A percentile compares a stretch with the other conserved stretches of the same genome.
phyloP scores from a whole-genome alignment of 2,888 invertebrate species.

The Antitype chi region DNA sequence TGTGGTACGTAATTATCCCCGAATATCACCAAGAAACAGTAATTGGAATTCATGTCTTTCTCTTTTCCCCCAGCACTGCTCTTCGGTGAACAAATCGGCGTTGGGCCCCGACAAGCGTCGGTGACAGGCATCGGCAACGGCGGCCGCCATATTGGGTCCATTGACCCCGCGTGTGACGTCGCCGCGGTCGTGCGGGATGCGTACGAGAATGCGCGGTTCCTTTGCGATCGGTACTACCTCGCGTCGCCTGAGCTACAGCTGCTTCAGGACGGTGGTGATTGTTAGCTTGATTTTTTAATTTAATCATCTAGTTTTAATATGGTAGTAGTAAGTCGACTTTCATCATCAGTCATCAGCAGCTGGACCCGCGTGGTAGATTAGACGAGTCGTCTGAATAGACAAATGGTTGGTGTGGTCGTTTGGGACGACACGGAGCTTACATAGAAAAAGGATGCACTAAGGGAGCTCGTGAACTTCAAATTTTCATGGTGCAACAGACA shows the following conservation, averaged over 20 bases:
- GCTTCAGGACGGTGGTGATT: conserved; percentile 93
- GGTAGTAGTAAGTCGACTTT: too few species aligned
- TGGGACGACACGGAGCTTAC: too few species aligned
- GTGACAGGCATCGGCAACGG: conserved; percentile 88
- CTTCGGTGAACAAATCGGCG: conserved; percentile 92
- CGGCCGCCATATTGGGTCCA: conserved; percentile 97
- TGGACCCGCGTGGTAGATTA: too few species aligned
- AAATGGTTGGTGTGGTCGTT: too few species aligned
- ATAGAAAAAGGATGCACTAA: too few species aligned
- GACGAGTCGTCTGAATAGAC: too few species aligned
- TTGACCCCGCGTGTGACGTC: conserved; percentile 98
- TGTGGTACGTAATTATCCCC: too few species aligned
- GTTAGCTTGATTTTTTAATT: not conserved
- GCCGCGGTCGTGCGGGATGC: conserved; percentile 97
- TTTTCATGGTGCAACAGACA: too few species aligned
- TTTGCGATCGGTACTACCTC: conserved; percentile 99
- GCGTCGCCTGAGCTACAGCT: conserved; percentile 97
- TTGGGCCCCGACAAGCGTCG: conserved; percentile 78
- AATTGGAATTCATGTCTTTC: not conserved
- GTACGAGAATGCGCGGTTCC: conserved; percentile 98
- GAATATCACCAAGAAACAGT: not conserved
- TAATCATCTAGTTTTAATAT: not conserved
- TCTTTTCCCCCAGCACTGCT: conserved; percentile 92
- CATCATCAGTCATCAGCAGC: too few species aligned
- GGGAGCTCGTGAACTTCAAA: too few species aligned